These are phyloP conservation scores for Cettia cetti DNA, from an alignment of 2,113 vertebrate species.

Conservation along the genomic window DNA sequence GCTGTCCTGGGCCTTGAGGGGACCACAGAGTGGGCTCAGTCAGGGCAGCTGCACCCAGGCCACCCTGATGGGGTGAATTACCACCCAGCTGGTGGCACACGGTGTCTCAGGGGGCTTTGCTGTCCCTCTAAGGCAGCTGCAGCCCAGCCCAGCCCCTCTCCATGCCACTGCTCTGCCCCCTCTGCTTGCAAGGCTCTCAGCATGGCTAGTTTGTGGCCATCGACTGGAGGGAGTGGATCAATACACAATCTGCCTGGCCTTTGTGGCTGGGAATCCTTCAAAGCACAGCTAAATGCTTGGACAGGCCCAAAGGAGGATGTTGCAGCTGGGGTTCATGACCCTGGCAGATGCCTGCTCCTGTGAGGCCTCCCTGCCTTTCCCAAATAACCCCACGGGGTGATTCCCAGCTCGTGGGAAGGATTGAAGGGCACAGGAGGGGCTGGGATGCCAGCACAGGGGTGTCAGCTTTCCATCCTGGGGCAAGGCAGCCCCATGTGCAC, in stretches of 20 bases:
- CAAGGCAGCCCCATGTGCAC: not conserved
- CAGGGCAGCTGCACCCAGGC: not conserved
- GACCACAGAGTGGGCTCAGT: not conserved
- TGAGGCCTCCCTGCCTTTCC: not conserved
- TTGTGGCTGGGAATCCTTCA: not conserved
- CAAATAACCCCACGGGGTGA: not conserved
- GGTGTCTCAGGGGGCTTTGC: rapidly evolving
- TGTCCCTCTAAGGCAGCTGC: not conserved
- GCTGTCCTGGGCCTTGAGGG: no score
- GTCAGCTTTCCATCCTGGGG: not conserved
- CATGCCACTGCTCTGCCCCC: rapidly evolving
- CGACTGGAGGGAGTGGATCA: not conserved
- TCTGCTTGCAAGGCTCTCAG: not conserved
- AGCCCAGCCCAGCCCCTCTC: not conserved
- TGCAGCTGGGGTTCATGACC: slow-evolving; percentile 29
- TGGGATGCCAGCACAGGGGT: not conserved
- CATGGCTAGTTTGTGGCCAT: not conserved
- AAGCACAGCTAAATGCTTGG: not conserved
- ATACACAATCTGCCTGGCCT: not conserved
- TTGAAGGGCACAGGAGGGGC: not conserved
- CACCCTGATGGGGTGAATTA: not conserved
- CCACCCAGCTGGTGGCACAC: rapidly evolving
- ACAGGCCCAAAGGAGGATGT: not conserved
- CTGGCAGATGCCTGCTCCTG: not conserved
- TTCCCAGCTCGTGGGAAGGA: not conserved